These are phyloP conservation scores for Acanthurus tractus DNA, from an alignment of 2,797 vertebrate genomes.

Conservation along the genomic window DNA sequence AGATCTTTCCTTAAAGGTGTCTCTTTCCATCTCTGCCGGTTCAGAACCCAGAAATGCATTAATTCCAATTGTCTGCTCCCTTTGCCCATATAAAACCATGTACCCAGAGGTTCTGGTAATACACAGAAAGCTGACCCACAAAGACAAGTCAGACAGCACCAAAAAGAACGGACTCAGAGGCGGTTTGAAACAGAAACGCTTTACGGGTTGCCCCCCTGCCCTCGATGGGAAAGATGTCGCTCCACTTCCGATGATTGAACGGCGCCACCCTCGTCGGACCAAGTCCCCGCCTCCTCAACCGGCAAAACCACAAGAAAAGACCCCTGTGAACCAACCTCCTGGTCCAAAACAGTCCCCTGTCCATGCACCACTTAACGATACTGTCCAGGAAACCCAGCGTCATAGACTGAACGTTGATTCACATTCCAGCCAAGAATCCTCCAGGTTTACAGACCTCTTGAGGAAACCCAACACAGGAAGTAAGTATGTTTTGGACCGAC, in stretches of 20 bases:
- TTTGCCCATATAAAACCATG: slow-evolving; percentile 92
- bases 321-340: slow-evolving; percentile 36
- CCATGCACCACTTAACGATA: slow-evolving; percentile 67
- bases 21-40: slow-evolving; percentile 77
- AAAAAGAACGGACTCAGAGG: slow-evolving; percentile 61
- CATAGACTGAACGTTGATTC: slow-evolving; percentile 28
- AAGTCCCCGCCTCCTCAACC: slow-evolving; percentile 81
- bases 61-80: slow-evolving; percentile 85
- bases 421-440: slow-evolving; percentile 37
- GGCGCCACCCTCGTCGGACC: slow-evolving; percentile 79
- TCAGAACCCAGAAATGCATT: slow-evolving; percentile 78
- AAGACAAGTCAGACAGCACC: slow-evolving; percentile 83
- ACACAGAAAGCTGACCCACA: slow-evolving; percentile 92
- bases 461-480: slow-evolving; percentile 57
- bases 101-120: slow-evolving; percentile 95
- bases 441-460: slow-evolving; percentile 66
- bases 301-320: slow-evolving; percentile 80
- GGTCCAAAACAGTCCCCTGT: slow-evolving; percentile 72
- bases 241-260: slow-evolving; percentile 79
- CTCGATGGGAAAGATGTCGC: slow-evolving; percentile 92
- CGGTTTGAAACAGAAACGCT: slow-evolving; percentile 76
- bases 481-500: slow-evolving; percentile 44
- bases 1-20: slow-evolving; percentile 88
- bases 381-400: slow-evolving; percentile 51
- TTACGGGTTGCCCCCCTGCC: slow-evolving; percentile 94